Evolutionary conservation across 2,797 vertebrate species (phyloP), one percentile per base, ranked within the genome.

Genomic region (Aldrovandia affinis): DNA sequence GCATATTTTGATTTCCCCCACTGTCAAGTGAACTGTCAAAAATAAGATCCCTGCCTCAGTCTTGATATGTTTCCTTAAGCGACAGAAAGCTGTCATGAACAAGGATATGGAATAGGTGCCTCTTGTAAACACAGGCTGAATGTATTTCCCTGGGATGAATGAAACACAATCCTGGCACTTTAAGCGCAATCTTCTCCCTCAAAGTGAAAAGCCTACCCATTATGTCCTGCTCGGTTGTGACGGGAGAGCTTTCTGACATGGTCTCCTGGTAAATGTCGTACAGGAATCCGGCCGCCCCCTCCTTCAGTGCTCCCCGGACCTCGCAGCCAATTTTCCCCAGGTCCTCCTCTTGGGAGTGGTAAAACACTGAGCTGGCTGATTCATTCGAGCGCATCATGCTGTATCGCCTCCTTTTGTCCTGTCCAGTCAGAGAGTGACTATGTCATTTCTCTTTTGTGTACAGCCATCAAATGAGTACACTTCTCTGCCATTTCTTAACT

Each of bases 351-450:
- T 97, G 98, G 4, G 97, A 98, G 86, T 97, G 97, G 90, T 96
- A 98, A 93, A 99, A 99, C 33, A 99, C 97, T 0, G 98, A 99
- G 91, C 97, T 97, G 89, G 95, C 88, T 0, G 98, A 99, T 87
- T 97, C 97, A 36, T 97, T 94, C 78, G 97, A 97, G 2, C 81
- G 95, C 94, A 97, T 96, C 96, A 93, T 96, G 92, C 97, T 96
- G 92, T 97, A 97, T 0, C 94, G 92, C 14, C 94, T 93, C 86
- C 96, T 94, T 91, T 97, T 98, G 88, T 98, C 97, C 97, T 99
- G 93, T 86, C 80, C 70, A 87, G 42, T 25, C 20, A 61, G 61
- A 80, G 57, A 54, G 42, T 22, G 39, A 42, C 68, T 30, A 10
- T n/a, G 15, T 3, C 30, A 33, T 68, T 68, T 68, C 12, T 36